phyloP scores from a whole-genome alignment of 2,797 vertebrate genomes.

The Novumbra hubbsi region DNA sequence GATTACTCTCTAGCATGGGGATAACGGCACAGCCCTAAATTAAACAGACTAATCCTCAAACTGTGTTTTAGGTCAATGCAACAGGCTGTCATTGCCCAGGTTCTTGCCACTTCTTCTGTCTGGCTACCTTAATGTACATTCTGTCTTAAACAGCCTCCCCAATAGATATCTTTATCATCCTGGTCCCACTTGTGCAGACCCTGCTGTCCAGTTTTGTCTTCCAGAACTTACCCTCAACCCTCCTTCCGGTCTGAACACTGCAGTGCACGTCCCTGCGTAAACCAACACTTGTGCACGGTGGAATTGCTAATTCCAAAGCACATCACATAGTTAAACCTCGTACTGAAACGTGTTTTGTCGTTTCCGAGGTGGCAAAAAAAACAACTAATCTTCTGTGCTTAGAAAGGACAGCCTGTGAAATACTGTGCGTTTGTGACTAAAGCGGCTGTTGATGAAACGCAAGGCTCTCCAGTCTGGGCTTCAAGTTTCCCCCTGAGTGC shows the following conservation, averaged over 20 bases:
- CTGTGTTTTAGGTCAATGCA: background rate
- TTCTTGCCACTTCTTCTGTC: background rate
- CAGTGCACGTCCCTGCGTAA: background rate
- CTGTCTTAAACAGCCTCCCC: too few species aligned
- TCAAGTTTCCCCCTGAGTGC: background rate
- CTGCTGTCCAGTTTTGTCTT: too few species aligned
- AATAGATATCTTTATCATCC: background rate
- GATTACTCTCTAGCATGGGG: constrained; percentile 29
- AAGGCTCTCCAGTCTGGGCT: background rate
- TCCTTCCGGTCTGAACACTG: background rate
- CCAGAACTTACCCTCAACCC: too few species aligned
- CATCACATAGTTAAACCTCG: background rate
- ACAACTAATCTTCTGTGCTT: background rate
- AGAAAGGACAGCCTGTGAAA: background rate
- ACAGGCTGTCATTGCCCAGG: background rate
- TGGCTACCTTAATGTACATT: background rate
- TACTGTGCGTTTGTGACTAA: background rate
- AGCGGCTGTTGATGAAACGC: background rate
- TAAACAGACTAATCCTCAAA: constrained; percentile 36
- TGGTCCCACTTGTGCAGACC: too few species aligned
- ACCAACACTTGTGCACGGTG: background rate
- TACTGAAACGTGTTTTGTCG: background rate
- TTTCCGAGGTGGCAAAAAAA: background rate
- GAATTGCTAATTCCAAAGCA: background rate
- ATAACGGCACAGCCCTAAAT: constrained; percentile 38